phyloP scores from a whole-genome alignment of 1,140 invertebrate genomes.

The Drosophila ohnishii region DNA sequence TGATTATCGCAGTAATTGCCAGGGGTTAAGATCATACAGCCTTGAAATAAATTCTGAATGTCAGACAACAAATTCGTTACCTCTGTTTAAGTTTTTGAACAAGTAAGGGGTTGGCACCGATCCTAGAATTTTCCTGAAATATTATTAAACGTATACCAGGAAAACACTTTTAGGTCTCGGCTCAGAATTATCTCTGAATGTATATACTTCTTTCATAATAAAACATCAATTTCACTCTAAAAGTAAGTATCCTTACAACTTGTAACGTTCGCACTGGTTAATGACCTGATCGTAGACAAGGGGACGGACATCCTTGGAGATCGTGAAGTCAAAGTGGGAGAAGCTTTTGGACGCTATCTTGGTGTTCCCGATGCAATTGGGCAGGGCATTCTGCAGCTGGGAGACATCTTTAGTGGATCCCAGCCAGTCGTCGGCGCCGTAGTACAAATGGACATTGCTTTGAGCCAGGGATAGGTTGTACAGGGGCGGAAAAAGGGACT shows the following conservation, averaged over 20 bases:
- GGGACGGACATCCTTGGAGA: conserved; percentile 25
- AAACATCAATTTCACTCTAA: not conserved
- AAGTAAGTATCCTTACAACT: no score
- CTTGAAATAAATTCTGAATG: not conserved
- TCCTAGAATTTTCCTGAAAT: not conserved
- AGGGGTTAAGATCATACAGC: not conserved
- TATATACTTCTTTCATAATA: not conserved
- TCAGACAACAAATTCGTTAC: no score
- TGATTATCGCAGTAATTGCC: not conserved
- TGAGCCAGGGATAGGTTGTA: conserved; percentile 39
- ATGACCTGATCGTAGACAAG: conserved; percentile 30
- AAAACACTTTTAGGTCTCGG: no score
- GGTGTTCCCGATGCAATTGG: conserved; percentile 33
- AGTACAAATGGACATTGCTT: conserved; percentile 31
- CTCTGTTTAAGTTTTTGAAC: not conserved
- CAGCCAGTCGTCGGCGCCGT: conserved; percentile 41
- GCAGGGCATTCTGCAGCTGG: conserved; percentile 4
- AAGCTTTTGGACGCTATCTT: conserved; percentile 5
- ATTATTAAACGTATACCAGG: no score
- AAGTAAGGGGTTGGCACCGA: not conserved
- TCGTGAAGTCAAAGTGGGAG: conserved; percentile 46
- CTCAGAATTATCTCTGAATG: not conserved
- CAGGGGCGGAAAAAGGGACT: not conserved
- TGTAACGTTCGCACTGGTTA: not conserved
- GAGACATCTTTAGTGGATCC: not conserved